These are phyloP conservation scores for Prosopocoilus inquinatus DNA, from an alignment of 2,888 invertebrate species.

Conservation along the genomic window DNA sequence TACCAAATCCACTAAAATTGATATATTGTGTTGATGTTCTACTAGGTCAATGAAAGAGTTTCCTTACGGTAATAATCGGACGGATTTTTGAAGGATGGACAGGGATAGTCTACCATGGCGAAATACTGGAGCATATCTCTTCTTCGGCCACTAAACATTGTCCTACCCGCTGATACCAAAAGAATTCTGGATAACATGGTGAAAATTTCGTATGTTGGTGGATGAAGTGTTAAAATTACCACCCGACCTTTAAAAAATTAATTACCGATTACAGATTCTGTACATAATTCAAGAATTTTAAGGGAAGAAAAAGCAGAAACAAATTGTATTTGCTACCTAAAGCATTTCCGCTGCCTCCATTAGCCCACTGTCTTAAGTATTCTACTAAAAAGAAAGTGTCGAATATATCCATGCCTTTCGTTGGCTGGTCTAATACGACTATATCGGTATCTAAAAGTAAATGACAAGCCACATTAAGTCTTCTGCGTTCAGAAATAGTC, in stretches of 20 bases:
- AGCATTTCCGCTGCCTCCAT: constrained; percentile 48
- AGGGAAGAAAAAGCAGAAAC: background rate
- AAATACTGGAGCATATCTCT: constrained; percentile 92
- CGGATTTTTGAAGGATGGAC: constrained; percentile 94
- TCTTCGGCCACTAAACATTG: constrained; percentile 88
- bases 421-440: constrained; percentile 84
- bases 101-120: constrained; percentile 82
- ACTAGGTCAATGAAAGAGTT: background rate
- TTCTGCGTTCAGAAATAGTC: constrained; percentile 82
- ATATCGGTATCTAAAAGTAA: constrained; percentile 83
- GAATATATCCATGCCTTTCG: constrained; percentile 88
- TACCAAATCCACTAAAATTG: constrained; percentile 80
- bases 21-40: background rate
- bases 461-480: constrained; percentile 88
- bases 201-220: constrained; percentile 93
- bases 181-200: constrained; percentile 88
- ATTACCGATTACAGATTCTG: background rate
- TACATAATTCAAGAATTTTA: background rate
- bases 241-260: constrained; percentile 60
- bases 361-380: constrained; percentile 89
- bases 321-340: constrained; percentile 34
- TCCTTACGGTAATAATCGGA: constrained; percentile 91
- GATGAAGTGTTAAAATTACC: constrained; percentile 87
- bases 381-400: constrained; percentile 95
- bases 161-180: constrained; percentile 83